Evolutionary conservation across 2,797 vertebrate genomes (phyloP).

Genomic region (Cottoperca gobio): DNA sequence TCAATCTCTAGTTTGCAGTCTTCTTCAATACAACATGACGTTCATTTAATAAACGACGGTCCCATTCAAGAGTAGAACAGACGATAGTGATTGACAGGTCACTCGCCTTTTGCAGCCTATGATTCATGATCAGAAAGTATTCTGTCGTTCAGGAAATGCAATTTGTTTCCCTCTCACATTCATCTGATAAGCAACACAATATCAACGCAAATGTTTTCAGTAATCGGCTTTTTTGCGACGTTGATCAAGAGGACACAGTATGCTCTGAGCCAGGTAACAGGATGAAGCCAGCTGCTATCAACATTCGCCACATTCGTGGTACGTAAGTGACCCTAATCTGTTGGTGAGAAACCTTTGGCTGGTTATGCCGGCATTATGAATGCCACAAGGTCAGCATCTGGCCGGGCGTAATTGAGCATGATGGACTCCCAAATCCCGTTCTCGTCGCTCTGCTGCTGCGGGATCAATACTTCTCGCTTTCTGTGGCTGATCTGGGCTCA

Average conservation of each 20-base stretch:
- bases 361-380: constrained; percentile 48
- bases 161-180: background rate
- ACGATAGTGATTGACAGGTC: no score
- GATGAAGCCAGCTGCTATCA: constrained; percentile 34
- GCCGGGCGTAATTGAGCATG: constrained; percentile 56
- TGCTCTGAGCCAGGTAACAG: constrained; percentile 41
- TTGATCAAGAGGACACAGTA: constrained; percentile 36
- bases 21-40: no score
- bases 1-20: no score
- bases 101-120: background rate
- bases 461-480: constrained; percentile 57
- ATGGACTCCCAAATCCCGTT: constrained; percentile 58
- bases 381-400: constrained; percentile 63
- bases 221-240: constrained; percentile 36
- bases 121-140: no score
- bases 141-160: background rate
- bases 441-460: background rate
- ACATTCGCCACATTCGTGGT: background rate
- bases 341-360: constrained; percentile 53
- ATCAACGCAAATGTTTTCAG: constrained; percentile 9
- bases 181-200: background rate
- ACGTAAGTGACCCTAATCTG: constrained; percentile 75
- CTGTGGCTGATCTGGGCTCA: constrained; percentile 33
- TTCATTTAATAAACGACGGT: no score
- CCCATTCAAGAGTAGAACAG: no score